These are phyloP conservation scores for Spinus olivaceus DNA, from an alignment of 2,797 vertebrate genomes.

Conservation along the genomic window DNA sequence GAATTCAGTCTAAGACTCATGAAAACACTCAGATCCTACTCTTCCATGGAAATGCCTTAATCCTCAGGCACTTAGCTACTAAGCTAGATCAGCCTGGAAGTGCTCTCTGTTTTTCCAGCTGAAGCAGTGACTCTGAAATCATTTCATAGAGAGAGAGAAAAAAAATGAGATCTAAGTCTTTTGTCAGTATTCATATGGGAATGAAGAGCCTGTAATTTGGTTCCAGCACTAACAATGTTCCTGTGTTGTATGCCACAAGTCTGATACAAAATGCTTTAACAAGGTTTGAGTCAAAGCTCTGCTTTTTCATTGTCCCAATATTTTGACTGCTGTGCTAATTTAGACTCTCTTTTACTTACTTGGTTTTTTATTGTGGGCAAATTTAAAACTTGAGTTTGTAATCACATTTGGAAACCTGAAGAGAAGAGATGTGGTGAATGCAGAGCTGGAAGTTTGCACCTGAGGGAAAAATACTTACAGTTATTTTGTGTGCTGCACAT, in stretches of 20 bases:
- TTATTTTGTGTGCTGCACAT: neutral
- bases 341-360: neutral
- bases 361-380: neutral
- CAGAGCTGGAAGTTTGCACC: neutral
- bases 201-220: neutral
- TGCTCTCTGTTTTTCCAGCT: neutral
- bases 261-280: neutral
- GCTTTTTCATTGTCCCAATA: neutral
- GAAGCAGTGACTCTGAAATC: neutral
- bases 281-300: neutral
- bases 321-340: neutral
- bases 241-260: neutral
- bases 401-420: neutral
- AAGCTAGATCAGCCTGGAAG: neutral
- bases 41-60: neutral
- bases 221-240: neutral
- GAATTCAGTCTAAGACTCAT: neutral
- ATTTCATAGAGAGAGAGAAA: neutral
- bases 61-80: neutral
- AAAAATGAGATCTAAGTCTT: neutral
- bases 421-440: neutral
- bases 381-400: neutral
- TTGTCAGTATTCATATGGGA: neutral
- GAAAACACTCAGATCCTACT: neutral
- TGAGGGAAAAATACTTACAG: neutral